phyloP scores from a whole-genome alignment of 2,797 vertebrate genomes.

The Synanceia verrucosa region DNA sequence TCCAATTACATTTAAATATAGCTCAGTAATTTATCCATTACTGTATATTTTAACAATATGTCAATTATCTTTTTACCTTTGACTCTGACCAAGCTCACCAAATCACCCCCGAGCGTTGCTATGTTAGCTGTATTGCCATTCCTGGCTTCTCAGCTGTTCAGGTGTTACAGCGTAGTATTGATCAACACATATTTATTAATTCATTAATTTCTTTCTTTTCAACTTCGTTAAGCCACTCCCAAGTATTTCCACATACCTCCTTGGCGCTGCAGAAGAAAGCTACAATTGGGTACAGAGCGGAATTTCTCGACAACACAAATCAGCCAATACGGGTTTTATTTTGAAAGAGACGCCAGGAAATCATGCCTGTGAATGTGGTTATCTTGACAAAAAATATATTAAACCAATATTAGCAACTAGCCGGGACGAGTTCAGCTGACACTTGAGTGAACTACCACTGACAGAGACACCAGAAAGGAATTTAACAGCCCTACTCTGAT shows the following conservation, averaged over 20 bases:
- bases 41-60: background rate
- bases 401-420: background rate
- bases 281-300: too few species aligned
- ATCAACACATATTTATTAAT: background rate
- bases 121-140: too few species aligned
- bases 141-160: too few species aligned
- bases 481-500: fast-evolving
- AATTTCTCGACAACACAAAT: too few species aligned
- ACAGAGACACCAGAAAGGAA: background rate
- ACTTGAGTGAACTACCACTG: background rate
- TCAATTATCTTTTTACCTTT: too few species aligned
- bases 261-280: too few species aligned
- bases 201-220: background rate
- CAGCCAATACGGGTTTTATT: background rate
- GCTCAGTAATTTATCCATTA: background rate
- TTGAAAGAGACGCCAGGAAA: constrained; percentile 40
- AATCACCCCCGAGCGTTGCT: too few species aligned
- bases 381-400: fast-evolving
- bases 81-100: too few species aligned
- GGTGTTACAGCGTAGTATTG: too few species aligned
- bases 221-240: background rate
- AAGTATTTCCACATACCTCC: background rate
- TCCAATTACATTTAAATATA: background rate
- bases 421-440: background rate
- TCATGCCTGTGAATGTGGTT: fast-evolving